Base-by-base conservation (phyloP, 2,113 vertebrate genomes). In the Clarias magur region DNA sequence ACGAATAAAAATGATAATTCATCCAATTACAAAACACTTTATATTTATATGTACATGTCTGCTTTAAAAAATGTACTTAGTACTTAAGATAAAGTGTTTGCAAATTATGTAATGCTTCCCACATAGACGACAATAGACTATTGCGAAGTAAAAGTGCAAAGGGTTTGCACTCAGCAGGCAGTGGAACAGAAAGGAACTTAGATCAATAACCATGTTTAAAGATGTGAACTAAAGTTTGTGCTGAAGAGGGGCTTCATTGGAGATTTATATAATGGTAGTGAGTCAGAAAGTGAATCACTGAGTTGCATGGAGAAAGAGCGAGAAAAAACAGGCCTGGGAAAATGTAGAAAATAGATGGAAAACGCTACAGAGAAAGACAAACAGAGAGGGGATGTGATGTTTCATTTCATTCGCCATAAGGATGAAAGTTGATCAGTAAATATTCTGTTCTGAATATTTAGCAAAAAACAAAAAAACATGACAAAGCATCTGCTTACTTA, bases 231-330 rank as follows among this genome's bases (percentile, higher is more conserved):
- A 72, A 62, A 83, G 84, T 56, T 72, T 81, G 57, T n/a, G 75
- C 81, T 68, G 67, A 86, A 82, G 63, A 83, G 86, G 78, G 82
- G 54, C 65, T 88, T 88, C 87, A 89, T 86, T 60, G 70, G 78
- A 89, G 85, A 87, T 91, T 91, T 91, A 91, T 91, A 88, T 91
- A 91, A 91, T 83, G 83, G 79, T 67, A 85, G 68, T 91, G 90
- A 91, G 88, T 91, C 90, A 91, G 75, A 83, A 79, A 63, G 67
- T 91, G 88, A 91, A 91, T 91, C 88, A 89, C 85, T 76, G 82
- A 54, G 38, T 25, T 86, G 72, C 16, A 81, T 79, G 63, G 57
- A 76, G 68, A 87, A 76, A 67, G 53, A 82, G 59, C 17, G 68
- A 59, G 54, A 59, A 21, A 34, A 56, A 76, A 84, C 21, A 23